Evolutionary conservation across 2,113 vertebrate genomes (phyloP).

Genomic region (Vidua macroura): DNA sequence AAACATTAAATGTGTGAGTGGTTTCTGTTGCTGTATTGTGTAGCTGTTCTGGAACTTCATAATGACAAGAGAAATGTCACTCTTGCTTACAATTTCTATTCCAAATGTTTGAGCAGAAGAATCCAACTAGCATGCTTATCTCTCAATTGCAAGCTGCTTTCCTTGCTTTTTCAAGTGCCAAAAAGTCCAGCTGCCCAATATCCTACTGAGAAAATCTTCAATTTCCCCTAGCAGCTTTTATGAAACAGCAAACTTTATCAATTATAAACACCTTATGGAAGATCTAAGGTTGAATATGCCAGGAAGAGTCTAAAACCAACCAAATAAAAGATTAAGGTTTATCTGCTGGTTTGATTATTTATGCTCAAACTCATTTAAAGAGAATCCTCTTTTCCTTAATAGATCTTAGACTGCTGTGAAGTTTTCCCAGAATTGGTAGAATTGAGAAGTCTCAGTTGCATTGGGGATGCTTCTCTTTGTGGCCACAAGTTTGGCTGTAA

Average conservation of each 20-base stretch:
- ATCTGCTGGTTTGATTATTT: background rate
- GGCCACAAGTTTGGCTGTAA: background rate
- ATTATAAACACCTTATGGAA: background rate
- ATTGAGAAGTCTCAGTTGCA: background rate
- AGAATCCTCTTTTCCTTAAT: background rate
- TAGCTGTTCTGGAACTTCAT: background rate
- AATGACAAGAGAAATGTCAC: background rate
- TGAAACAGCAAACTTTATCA: background rate
- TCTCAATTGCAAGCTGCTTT: background rate
- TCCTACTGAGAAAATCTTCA: background rate
- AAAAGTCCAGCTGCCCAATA: background rate
- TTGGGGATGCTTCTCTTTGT: background rate
- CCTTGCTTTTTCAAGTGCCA: constrained; percentile 11
- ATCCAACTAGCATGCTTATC: constrained; percentile 1
- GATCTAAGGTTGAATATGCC: background rate
- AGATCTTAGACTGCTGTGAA: background rate
- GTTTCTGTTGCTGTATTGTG: background rate
- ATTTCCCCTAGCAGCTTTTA: background rate
- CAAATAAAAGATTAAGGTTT: background rate
- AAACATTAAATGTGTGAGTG: background rate
- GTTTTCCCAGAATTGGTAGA: background rate
- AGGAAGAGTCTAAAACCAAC: background rate
- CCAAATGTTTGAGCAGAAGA: background rate
- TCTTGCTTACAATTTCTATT: background rate
- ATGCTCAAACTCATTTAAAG: background rate